Evolutionary conservation across 2,113 vertebrate genomes (phyloP).

Genomic region (Talpa occidentalis): DNA sequence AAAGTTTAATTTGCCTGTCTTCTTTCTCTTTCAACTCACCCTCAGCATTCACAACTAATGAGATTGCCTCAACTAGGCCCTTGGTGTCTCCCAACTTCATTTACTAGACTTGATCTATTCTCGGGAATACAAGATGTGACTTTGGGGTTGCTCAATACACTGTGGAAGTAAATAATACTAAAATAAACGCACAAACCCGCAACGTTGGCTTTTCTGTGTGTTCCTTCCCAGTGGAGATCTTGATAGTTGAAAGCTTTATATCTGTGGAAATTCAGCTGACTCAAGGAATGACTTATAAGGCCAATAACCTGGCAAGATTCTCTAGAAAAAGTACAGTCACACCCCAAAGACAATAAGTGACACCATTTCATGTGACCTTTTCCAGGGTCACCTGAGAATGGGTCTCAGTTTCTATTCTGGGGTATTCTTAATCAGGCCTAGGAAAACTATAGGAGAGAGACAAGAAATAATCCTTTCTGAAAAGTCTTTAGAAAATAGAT

Average conservation of each 20-base stretch:
- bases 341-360: not conserved
- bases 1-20: slow-evolving; percentile 53
- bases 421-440: not conserved
- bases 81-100: slow-evolving; percentile 60
- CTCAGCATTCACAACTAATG: slow-evolving; percentile 73
- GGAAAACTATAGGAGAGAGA: slow-evolving; percentile 56
- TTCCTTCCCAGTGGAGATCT: not conserved
- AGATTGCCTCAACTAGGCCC: slow-evolving; percentile 47
- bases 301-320: not conserved
- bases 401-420: not conserved
- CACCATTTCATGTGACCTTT: not conserved
- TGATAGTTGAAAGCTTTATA: not conserved
- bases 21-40: slow-evolving; percentile 67
- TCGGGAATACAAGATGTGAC: slow-evolving; percentile 50
- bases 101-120: slow-evolving; percentile 57
- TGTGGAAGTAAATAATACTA: slow-evolving; percentile 33
- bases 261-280: not conserved
- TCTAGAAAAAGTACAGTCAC: not conserved
- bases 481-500: slow-evolving; percentile 63
- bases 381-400: not conserved
- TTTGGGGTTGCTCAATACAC: slow-evolving; percentile 55
- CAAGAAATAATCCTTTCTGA: slow-evolving; percentile 47
- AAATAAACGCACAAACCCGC: not conserved
- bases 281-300: not conserved
- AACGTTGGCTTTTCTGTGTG: not conserved